Evolutionary conservation across 2,888 invertebrate genomes (phyloP), one percentile per base, ranked within the genome.

Genomic region (Cheilosia urbana): DNA sequence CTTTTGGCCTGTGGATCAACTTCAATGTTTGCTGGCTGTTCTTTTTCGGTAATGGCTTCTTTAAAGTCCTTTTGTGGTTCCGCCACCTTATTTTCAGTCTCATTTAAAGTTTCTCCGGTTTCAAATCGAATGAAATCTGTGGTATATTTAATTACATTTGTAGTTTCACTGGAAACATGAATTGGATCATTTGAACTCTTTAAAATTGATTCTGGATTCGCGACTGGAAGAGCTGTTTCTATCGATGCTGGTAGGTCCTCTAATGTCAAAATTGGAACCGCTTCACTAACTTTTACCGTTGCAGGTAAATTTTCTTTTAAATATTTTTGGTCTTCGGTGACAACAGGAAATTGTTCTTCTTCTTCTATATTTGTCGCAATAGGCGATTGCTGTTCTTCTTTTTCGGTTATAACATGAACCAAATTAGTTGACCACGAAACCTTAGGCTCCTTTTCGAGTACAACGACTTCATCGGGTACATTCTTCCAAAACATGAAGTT

Each of bases 401-500:
- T 68, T 11, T 81, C 65, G 0, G 57, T 19, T 11, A 81, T 77
- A 5, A 83, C 66, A 9, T 83, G 58, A 24, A 83, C 72, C 62
- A 83, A 73, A 63, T 78, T 68, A 17, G 66, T 63, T 42, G 77
- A 78, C 72, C 82, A 72, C 21, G 79, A 72, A 21, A 83, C 79
- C 19, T 75, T 76, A 2, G 68, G 37, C n/a, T 84, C 80, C 45
- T 68, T 80, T 65, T 79, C 79, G 6, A 75, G 7, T 9, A 55
- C 62, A 17, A 24, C 40, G 17, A 84, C 55, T 65, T 84, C 69
- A 19, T 84, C 80, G 13, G 84, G 84, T 27, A 45, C 34, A 42
- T 75, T 55, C 13, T 84, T 84, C 79, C 79, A 84, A 47, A 80
- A 84, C 63, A 65, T 75, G 4, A 84, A 84, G 15, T 76, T 76